Evolutionary conservation across 92 coral and sea anemone species (phyloP).

Genomic region (Epizoanthus rinbou): DNA sequence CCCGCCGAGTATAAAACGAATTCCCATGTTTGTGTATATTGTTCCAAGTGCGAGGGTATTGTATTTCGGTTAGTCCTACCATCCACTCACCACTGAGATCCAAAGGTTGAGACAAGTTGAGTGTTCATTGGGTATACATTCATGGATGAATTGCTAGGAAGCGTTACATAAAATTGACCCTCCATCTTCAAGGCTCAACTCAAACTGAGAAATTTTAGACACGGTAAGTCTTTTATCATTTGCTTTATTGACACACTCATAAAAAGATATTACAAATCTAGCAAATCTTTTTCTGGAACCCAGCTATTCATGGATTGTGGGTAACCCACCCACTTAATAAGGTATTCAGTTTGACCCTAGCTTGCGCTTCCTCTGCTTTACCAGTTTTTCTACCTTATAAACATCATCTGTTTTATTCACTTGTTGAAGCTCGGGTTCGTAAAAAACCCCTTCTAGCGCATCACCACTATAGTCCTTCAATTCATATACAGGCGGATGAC

Average conservation of each 20-base stretch:
- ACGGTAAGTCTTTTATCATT: conserved; percentile 25
- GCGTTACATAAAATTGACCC: not conserved
- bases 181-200: too few relatives aligned
- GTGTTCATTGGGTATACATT: conserved; percentile 43
- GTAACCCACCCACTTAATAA: too few relatives aligned
- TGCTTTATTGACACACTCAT: too few relatives aligned
- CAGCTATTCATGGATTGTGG: too few relatives aligned
- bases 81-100: conserved; percentile 44
- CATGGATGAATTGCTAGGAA: conserved; percentile 36
- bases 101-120: too few relatives aligned
- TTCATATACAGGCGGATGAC: conserved; percentile 36
- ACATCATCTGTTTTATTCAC: conserved; percentile 38
- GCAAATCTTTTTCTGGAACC: too few relatives aligned
- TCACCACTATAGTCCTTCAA: not conserved
- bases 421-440: conserved; percentile 42
- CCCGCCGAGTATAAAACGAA: not conserved
- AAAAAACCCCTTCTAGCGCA: conserved; percentile 19
- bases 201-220: too few relatives aligned
- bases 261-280: too few relatives aligned
- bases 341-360: too few relatives aligned
- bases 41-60: conserved; percentile 49
- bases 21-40: conserved; percentile 35
- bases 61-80: conserved; percentile 44
- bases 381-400: conserved; percentile 15
- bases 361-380: conserved; percentile 34